Evolutionary conservation across 2,113 vertebrate genomes (phyloP), one percentile per base, ranked within the genome.

Genomic region (Egretta garzetta): DNA sequence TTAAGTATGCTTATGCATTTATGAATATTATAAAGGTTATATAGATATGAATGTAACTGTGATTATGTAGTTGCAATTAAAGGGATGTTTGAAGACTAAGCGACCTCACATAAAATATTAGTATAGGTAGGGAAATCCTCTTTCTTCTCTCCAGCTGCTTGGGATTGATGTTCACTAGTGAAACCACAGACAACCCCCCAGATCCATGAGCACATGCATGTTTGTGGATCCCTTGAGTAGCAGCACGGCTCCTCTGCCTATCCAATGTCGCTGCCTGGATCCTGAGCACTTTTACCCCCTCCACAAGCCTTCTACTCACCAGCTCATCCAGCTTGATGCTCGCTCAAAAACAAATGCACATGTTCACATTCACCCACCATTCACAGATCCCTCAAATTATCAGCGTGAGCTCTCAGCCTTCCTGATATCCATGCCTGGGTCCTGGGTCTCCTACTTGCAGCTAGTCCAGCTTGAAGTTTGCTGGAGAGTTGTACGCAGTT

Each of bases 341-440:
- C 4, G 0, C n/a, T 49, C 15, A 26, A 26, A 72, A 77, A 53
- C 9, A 33, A 35, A 66, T 15, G 9, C 8, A 32, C 0, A 0
- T 4, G 3, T 55, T 80, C 47, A 50, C 11, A 1, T 14, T 52
- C 37, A 17, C 26, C 19, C 10, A n/a, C 21, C 14, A 0, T 37
- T 58, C 77, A 43, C 11, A 32, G 39, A 49, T 50, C 49, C 56
- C n/a, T 71, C 41, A 50, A 10, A 35, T 77, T 24, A 33, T 28
- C 49, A 56, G 35, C 30, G 56, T n/a, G 32, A 56, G 26, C 58
- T 56, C 32, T 35, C 26, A 50, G 35, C 50, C 22, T 77, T 50
- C 23, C n/a, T 50, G 14, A 39, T 27, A 19, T 22, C 72, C 72
- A 19, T 16, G 12, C 8, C 39, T 27, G 6, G n/a, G 35, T 14